A percentile compares a stretch with the other conserved stretches of the same genome.
These are phyloP conservation scores for Enteromius trimaculatus DNA, from an alignment of 2,797 vertebrate species.

Conservation along the genomic window DNA sequence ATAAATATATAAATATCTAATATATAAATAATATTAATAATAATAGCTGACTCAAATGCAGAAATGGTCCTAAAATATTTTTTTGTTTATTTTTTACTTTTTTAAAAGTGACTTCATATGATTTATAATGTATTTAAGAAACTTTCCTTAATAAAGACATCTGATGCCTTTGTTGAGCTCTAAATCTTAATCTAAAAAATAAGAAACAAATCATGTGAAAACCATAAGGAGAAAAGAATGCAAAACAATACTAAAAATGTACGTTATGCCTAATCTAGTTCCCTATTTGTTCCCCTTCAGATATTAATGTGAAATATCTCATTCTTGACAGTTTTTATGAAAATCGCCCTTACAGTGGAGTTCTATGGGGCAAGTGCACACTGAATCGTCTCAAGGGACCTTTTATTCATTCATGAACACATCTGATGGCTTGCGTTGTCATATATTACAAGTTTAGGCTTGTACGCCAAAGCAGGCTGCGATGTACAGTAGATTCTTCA, in stretches of 20 bases:
- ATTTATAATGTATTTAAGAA: too few species aligned
- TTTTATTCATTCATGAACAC: constrained; percentile 19
- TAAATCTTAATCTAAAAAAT: too few species aligned
- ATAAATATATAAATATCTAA: too few species aligned
- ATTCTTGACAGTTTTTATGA: not conserved
- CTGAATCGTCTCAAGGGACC: constrained; percentile 3
- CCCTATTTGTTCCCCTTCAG: not conserved
- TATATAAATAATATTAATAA: not conserved
- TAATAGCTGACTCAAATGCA: not conserved
- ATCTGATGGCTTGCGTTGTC: not conserved
- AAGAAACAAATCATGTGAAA: too few species aligned
- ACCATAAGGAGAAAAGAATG: too few species aligned
- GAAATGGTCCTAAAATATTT: not conserved
- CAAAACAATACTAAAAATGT: not conserved
- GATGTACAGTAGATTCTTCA: constrained; percentile 49
- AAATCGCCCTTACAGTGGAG: not conserved
- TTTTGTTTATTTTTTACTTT: too few species aligned
- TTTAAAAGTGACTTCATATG: too few species aligned
- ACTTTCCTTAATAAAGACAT: too few species aligned
- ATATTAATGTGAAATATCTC: not conserved
- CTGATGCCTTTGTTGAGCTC: too few species aligned
- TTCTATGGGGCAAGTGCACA: not conserved
- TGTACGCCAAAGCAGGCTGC: constrained; percentile 31
- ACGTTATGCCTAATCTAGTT: not conserved
- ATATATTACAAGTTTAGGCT: not conserved